Conservation (phyloP, 2,888 invertebrate species). For the Rosalia funebris region DNA sequence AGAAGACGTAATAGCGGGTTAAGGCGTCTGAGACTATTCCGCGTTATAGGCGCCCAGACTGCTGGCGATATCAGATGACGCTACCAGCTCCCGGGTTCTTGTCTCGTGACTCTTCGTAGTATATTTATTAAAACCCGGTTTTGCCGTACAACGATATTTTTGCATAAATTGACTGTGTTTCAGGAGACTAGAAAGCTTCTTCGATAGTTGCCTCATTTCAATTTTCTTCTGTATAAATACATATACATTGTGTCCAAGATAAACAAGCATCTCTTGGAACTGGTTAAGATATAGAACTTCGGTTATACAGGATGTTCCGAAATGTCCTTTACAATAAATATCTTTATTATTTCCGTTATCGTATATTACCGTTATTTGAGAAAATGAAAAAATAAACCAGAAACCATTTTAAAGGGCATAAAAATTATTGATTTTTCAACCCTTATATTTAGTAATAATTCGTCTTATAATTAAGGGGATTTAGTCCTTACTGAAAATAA, state of each 20-base stretch:
- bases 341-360: too few species aligned
- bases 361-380: too few species aligned
- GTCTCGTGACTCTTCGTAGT: constrained; percentile 8
- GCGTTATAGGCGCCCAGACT: constrained; percentile 41
- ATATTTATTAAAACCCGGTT: constrained; percentile 4
- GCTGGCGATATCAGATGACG: constrained; percentile 30
- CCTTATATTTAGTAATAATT: too few species aligned
- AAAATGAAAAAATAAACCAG: too few species aligned
- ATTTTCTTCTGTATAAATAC: neutral
- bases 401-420: too few species aligned
- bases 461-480: too few species aligned
- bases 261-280: neutral
- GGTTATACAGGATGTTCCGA: too few species aligned
- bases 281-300: too few species aligned
- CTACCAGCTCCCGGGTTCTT: constrained; percentile 21
- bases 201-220: neutral
- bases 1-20: constrained; percentile 15
- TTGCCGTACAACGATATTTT: neutral
- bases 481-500: too few species aligned
- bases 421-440: too few species aligned
- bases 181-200: too few species aligned
- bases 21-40: constrained; percentile 6
- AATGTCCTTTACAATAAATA: too few species aligned
- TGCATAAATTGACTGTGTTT: neutral
- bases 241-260: neutral